Evolutionary conservation across 2,113 vertebrate species (phyloP).

Genomic region (Asarcornis scutulata): DNA sequence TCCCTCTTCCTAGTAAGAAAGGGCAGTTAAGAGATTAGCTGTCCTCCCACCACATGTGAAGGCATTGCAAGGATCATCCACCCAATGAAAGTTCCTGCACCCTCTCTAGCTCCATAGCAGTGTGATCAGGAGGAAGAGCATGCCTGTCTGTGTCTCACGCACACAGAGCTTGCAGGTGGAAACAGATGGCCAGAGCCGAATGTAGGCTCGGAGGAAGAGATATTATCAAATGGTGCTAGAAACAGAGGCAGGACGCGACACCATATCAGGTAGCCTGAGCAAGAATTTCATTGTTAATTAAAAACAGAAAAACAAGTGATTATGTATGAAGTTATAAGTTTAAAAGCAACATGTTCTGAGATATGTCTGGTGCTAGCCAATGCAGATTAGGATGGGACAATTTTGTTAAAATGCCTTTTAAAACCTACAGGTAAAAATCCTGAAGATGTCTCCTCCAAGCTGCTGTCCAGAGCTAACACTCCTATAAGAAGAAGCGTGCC

Average conservation of each 20-base stretch:
- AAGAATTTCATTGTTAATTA: neutral
- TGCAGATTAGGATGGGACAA: neutral
- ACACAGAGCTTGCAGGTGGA: neutral
- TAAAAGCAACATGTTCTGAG: neutral
- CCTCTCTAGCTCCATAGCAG: neutral
- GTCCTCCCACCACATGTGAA: neutral
- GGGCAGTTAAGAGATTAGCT: neutral
- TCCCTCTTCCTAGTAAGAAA: neutral
- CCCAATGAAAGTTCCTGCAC: neutral
- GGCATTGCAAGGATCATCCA: fast-evolving
- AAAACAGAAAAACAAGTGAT: neutral
- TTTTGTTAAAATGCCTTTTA: neutral
- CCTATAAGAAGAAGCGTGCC: neutral
- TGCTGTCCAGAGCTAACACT: neutral
- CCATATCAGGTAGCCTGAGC: neutral
- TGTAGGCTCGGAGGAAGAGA: neutral
- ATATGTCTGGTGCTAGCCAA: neutral
- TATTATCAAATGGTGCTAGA: neutral
- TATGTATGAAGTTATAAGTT: neutral
- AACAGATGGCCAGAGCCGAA: neutral
- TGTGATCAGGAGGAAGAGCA: neutral
- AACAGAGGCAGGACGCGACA: neutral
- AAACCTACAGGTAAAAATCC: neutral
- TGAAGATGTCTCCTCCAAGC: neutral
- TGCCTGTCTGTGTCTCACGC: neutral